These are phyloP conservation scores for Takifugu rubripes DNA, from an alignment of 2,797 vertebrate genomes.

Conservation along the genomic window DNA sequence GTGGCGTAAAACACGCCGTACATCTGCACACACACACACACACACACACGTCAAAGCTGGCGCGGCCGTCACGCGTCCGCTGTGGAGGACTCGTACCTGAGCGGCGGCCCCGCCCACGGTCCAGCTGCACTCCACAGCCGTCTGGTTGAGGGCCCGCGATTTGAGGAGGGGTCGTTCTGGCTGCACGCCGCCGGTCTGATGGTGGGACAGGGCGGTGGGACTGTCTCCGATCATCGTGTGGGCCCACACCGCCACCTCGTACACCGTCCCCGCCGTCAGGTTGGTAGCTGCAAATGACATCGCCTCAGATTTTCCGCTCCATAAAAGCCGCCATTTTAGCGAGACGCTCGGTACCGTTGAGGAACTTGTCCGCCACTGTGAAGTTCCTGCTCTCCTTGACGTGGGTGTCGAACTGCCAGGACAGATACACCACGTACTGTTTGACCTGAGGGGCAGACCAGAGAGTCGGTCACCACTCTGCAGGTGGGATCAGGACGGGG, in stretches of 20 bases:
- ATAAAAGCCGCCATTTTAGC: too few species aligned
- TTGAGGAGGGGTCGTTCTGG: slow-evolving; percentile 84
- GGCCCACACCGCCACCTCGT: slow-evolving; percentile 93
- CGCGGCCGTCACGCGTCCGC: neutral
- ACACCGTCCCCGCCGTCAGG: slow-evolving; percentile 87
- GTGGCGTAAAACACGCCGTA: slow-evolving; percentile 93
- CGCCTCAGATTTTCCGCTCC: neutral
- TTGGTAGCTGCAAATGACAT: slow-evolving; percentile 75
- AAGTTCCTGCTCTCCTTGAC: slow-evolving; percentile 86
- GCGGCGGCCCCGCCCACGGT: slow-evolving; percentile 68
- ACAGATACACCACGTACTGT: slow-evolving; percentile 84
- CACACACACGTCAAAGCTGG: neutral
- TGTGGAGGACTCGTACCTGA: slow-evolving; percentile 64
- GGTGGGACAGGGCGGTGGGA: slow-evolving; percentile 82
- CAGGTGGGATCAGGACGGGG: neutral
- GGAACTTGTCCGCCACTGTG: slow-evolving; percentile 67
- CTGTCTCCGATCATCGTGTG: slow-evolving; percentile 90
- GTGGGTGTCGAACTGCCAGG: slow-evolving; percentile 91
- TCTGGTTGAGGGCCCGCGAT: slow-evolving; percentile 91
- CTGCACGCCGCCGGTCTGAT: slow-evolving; percentile 79
- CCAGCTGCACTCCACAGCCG: slow-evolving; percentile 91
- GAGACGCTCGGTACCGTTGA: slow-evolving; percentile 75
- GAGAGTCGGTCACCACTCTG: neutral
- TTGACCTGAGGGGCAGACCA: slow-evolving; percentile 73
- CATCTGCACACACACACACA: slow-evolving; percentile 64